A percentile compares a stretch with the other conserved stretches of the same genome.
phyloP scores from a whole-genome alignment of 30 jellyfish, hydroid and myxozoan genomes.

The Cassiopea andromeda region DNA sequence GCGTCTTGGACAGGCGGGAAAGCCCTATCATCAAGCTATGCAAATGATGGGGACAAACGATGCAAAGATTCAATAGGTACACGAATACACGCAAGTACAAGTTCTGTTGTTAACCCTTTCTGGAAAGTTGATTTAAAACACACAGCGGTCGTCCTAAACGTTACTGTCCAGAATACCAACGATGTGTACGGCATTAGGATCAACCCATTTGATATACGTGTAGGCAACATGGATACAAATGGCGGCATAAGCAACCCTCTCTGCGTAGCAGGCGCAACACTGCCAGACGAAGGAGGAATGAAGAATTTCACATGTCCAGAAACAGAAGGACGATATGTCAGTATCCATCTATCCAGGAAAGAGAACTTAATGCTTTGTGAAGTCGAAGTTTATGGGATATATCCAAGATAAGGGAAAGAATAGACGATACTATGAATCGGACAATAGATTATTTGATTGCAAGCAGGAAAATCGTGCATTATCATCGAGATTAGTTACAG shows the following conservation, averaged over 20 bases:
- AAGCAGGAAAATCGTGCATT: too few species aligned
- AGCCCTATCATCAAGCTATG: background rate
- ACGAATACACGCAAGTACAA: background rate
- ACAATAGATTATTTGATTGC: too few species aligned
- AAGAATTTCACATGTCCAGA: constrained; percentile 13
- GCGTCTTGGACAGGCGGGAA: too few species aligned
- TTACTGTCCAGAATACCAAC: background rate
- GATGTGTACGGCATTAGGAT: background rate
- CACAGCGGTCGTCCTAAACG: background rate
- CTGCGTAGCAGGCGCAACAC: background rate
- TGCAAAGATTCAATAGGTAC: background rate
- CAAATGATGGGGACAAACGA: background rate
- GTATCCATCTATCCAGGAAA: background rate
- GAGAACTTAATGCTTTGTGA: background rate
- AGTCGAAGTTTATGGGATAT: constrained; percentile 10
- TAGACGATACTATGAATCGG: too few species aligned
- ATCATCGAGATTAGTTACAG: too few species aligned
- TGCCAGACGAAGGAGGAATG: background rate
- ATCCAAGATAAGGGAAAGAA: too few species aligned
- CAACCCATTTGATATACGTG: constrained; percentile 2
- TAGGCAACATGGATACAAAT: background rate
- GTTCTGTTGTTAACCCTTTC: background rate
- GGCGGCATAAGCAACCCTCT: background rate
- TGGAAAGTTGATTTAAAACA: background rate
- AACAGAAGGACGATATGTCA: background rate